Base-by-base conservation (phyloP, 2,888 invertebrate genomes). In the Apotomis capreana region DNA sequence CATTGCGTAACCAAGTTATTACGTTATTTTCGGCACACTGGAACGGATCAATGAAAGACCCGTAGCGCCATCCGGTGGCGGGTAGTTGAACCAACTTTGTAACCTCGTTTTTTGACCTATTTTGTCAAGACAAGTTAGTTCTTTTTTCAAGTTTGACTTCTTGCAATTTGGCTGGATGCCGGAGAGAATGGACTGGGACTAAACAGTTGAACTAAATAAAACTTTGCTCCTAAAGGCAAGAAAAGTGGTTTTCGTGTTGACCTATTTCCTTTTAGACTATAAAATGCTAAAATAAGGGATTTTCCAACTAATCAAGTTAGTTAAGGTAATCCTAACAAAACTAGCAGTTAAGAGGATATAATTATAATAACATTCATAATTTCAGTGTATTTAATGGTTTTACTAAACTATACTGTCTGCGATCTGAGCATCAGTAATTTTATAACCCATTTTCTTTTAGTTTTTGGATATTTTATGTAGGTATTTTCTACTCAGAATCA, bases 1-100 rank as follows among this genome's bases (percentile, higher is more conserved):
- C 68, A 78, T 86, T 84, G 80, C 84, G 83, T 84, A 84, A 86
- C 79, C 36, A 62, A 26, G 78, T 76, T 78, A 77, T 78, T 82
- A 83, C 85, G 65, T 62, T 89, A 89, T 89, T 89, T 87, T 85
- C 81, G 84, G 79, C 79, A 77, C 74, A 78, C 77, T 57, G 51
- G 57, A 62, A 57, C 71, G 86, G 89, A 90, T 89, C 89, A 89
- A 90, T 90, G 89, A 87, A 83, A 78, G 73, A 78, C 74, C 72
- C 70, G 75, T 73, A 76, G 57, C 85, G 88, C 86, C 89, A 86
- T 88, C 89, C 87, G 78, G 78, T 77, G 81, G 75, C 77, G 79
- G 79, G 81, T 78, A 80, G 83, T 62, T 74, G 74, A 57, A 58
- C 64, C 49, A 58, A 52, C 58, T 36, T 58, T 44, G 46, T 59